Base-by-base conservation (phyloP, 1,140 invertebrate species). In the Panulirus ornatus region DNA sequence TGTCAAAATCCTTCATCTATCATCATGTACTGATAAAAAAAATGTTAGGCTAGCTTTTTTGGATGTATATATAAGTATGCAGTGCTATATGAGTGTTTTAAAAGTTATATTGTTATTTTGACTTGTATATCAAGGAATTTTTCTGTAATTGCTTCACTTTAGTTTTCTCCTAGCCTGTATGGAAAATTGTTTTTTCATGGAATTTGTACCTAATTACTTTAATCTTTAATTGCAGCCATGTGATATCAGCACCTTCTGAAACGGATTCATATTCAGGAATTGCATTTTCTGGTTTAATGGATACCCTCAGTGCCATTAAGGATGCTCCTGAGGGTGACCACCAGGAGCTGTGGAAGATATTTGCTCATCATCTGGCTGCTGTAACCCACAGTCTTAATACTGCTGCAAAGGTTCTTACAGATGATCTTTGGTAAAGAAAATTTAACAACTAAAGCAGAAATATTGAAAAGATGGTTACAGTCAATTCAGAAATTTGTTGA, bases 251-350 rank as follows among this genome's bases (percentile, higher is more conserved):
- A 0, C 93, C 94, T 34, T 94, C 94, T 81, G 89, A 84, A 42
- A 92, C 92, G 0, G 93, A 95, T 91, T 91, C 91, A 11, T 95
- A 95, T 91, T 92, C 94, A 34, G 93, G 93, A 9, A 93, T 93
- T 34, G 94, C 93, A 86, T 94, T 94, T 91, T 93, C 94, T 22
- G 94, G 94, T 11, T 92, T 95, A n/a, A 92, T 92, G 0, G 94
- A 95, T 44, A 90, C 92, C 5, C 66, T 93, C 5, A 19, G 30
- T 14, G 86, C 19, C 22, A 86, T 92, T 54, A 34, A 78, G 0
- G 87, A 91, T 5, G 66, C 91, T 0, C 78, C 84, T 2, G 81
- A 90, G 38, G 54, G 42, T 19, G 34, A 91, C 40, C 75, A 78
- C 16, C 22, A 76, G 16, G 42, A 38, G 9, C 89, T 83, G 34